These are phyloP conservation scores for Acrocera orbiculus DNA, from an alignment of 2,888 invertebrate genomes.

Conservation along the genomic window DNA sequence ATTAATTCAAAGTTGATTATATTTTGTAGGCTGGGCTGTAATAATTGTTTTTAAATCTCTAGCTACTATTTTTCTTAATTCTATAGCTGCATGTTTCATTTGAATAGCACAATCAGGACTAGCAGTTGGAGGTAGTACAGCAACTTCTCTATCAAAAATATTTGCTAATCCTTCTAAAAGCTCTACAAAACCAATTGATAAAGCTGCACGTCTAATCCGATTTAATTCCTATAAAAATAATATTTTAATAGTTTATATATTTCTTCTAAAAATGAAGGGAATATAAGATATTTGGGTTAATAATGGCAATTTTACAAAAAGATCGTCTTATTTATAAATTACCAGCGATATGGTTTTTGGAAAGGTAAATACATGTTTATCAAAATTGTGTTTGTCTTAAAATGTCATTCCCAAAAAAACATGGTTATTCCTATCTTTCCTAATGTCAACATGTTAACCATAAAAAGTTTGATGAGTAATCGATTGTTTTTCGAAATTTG, in stretches of 20 bases:
- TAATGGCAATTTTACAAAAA: too few relatives aligned
- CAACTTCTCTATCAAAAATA: conserved; percentile 78
- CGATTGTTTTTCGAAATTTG: too few relatives aligned
- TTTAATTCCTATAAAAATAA: conserved; percentile 61
- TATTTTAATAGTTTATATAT: background rate
- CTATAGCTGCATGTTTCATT: conserved; percentile 71
- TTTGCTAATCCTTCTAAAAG: conserved; percentile 68
- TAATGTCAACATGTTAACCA: too few relatives aligned
- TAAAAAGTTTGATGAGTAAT: too few relatives aligned
- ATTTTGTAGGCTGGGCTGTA: conserved; percentile 20
- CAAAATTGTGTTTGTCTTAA: too few relatives aligned
- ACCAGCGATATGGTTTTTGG: too few relatives aligned
- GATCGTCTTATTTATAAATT: too few relatives aligned
- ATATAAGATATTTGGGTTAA: too few relatives aligned
- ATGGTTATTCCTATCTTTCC: too few relatives aligned
- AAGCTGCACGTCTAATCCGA: conserved; percentile 71
- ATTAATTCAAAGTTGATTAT: conserved; percentile 7
- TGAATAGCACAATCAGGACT: conserved; percentile 81
- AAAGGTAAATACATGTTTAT: too few relatives aligned
- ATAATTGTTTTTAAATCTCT: conserved; percentile 28
- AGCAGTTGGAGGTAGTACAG: conserved; percentile 50
- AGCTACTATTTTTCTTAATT: conserved; percentile 53
- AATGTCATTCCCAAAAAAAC: too few relatives aligned
- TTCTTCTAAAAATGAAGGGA: background rate
- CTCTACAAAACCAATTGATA: conserved; percentile 81